These are phyloP conservation scores for Haliclona indistincta DNA, from an alignment of 37 sponge, comb jelly and placozoan genomes.

Conservation along the genomic window DNA sequence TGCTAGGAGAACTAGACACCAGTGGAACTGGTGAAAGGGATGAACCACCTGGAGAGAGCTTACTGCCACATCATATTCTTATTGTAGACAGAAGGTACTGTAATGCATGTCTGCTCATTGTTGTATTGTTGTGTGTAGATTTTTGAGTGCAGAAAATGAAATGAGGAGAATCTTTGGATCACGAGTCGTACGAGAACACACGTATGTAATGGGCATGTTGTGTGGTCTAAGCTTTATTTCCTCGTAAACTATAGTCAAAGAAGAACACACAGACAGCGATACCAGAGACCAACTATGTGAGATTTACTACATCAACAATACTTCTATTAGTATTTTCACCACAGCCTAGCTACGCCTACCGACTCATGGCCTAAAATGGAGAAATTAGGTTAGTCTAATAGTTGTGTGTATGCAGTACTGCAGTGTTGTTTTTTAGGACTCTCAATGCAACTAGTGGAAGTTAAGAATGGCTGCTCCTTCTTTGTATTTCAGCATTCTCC, in stretches of 20 bases:
- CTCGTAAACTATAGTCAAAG: conserved; percentile 17
- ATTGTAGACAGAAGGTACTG: conserved; percentile 66
- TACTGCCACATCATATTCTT: conserved; percentile 40
- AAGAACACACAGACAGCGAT: conserved; percentile 22
- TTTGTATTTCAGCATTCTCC: conserved; percentile 79
- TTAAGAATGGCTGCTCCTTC: conserved; percentile 66
- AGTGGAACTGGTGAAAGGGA: not conserved
- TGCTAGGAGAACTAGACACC: conserved; percentile 35
- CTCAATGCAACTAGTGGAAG: conserved; percentile 70
- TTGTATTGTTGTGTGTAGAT: conserved; percentile 16
- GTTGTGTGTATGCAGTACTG: not conserved
- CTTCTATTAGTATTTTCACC: not conserved
- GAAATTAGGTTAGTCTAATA: conserved; percentile 49
- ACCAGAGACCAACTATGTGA: conserved; percentile 60
- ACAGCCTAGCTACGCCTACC: conserved; percentile 60
- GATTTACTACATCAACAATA: conserved; percentile 11
- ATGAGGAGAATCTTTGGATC: conserved; percentile 94
- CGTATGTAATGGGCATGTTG: not conserved
- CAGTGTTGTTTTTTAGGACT: conserved; percentile 35
- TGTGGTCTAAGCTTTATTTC: not conserved
- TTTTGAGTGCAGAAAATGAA: conserved; percentile 87
- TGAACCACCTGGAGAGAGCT: too few relatives aligned
- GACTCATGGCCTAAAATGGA: conserved; percentile 86
- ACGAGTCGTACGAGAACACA: conserved; percentile 59
- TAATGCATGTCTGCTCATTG: not conserved